A percentile compares a stretch with the other conserved stretches of the same genome.
Evolutionary conservation across 2,888 invertebrate genomes (phyloP).

Genomic region (Acanthoscelides obtectus): DNA sequence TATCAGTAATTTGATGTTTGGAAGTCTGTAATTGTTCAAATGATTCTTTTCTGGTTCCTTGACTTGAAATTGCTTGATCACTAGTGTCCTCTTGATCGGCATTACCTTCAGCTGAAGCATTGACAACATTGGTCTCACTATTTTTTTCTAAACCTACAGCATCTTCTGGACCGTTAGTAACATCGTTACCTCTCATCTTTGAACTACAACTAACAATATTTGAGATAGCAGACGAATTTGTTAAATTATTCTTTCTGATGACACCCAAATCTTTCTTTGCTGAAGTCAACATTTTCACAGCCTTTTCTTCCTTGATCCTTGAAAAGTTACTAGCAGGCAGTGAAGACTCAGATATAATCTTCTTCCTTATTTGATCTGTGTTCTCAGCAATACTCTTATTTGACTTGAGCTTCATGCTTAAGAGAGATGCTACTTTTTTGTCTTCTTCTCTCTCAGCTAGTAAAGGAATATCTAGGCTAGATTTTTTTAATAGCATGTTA

Average conservation of each 20-base stretch:
- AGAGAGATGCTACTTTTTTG: too few relatives aligned
- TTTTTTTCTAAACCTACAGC: not conserved
- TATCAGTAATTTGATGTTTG: too few relatives aligned
- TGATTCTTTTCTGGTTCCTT: not conserved
- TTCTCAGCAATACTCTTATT: constrained; percentile 57
- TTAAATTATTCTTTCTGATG: constrained; percentile 20
- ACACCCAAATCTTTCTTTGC: constrained; percentile 29
- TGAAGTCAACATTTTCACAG: constrained; percentile 35
- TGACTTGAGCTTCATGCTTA: constrained; percentile 43
- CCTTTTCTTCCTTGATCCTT: constrained; percentile 38
- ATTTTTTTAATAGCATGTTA: constrained; percentile 50
- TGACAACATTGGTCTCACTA: not conserved
- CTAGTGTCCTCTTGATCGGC: not conserved
- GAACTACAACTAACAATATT: not conserved
- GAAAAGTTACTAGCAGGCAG: constrained; percentile 40
- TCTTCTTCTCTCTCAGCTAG: too few relatives aligned
- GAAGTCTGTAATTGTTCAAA: not conserved
- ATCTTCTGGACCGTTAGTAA: not conserved
- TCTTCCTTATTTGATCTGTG: constrained; percentile 35
- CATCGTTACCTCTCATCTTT: not conserved
- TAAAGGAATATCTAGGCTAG: constrained; percentile 71
- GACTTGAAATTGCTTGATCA: not conserved
- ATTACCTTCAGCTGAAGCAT: not conserved
- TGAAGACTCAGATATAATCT: constrained; percentile 39
- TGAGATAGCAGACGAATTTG: not conserved